Evolutionary conservation across 2,797 vertebrate species (phyloP).

Genomic region (Malurus splendens): DNA sequence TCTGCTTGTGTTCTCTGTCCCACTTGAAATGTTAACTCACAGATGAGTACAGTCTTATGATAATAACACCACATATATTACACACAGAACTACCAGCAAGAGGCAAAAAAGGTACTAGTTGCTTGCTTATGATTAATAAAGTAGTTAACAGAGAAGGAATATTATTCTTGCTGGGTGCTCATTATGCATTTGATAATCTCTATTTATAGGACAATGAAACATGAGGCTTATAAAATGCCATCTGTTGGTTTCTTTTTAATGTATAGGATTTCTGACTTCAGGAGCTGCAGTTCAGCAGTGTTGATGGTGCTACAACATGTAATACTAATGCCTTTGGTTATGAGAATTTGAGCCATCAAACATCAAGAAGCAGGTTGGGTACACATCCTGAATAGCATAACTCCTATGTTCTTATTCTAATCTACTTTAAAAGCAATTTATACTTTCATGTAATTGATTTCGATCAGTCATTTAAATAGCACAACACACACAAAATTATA

Average conservation of each 20-base stretch:
- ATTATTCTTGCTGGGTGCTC: conserved; percentile 27
- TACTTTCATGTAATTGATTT: conserved; percentile 7
- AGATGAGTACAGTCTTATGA: not conserved
- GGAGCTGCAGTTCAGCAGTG: not conserved
- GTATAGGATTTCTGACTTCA: conserved; percentile 36
- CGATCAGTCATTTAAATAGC: not conserved
- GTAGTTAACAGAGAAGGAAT: conserved; percentile 27
- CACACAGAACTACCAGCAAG: not conserved
- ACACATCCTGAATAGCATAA: not conserved
- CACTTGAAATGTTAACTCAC: not conserved
- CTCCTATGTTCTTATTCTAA: not conserved
- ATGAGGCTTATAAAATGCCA: conserved; percentile 46
- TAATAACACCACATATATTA: not conserved
- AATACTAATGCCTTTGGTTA: not conserved
- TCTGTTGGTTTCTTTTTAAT: conserved; percentile 44
- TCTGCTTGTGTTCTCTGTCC: not conserved
- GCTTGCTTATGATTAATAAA: conserved; percentile 37
- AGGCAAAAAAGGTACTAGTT: not conserved
- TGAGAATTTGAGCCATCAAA: not conserved
- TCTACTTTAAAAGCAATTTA: conserved; percentile 6
- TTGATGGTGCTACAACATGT: not conserved
- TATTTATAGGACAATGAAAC: conserved; percentile 54
- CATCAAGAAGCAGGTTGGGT: not conserved
- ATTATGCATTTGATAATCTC: conserved; percentile 39
- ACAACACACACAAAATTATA: not conserved